Base-by-base conservation (phyloP, 2,113 vertebrate genomes). In the Callithrix jacchus region DNA sequence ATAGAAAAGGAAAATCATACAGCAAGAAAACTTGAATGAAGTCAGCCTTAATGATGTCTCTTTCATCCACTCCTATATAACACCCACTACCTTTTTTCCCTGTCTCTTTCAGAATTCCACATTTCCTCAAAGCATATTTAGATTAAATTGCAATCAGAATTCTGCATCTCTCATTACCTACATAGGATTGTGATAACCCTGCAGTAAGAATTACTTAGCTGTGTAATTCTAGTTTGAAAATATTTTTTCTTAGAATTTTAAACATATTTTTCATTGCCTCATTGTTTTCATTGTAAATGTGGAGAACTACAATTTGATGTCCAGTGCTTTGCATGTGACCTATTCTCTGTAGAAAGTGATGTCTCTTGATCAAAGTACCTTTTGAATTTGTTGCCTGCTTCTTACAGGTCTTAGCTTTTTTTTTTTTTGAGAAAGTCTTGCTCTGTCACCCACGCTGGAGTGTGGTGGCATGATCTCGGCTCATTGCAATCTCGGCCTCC, bases 211-310 rank as follows among this genome's bases (percentile, higher is more conserved):
- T 81, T 40, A 90, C 56, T 92, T 35, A 71, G n/a, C 56, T 91
- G 90, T 92, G 66, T 37, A 92, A 89, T 96, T 93, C 47, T 89
- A 71, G 42, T 81, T 91, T 52, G 71, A 66, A 96, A 95, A 37
- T 91, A 83, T 45, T 74, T 95, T 97, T 96, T 47, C 66, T 84
- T 58, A 84, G 54, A 93, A 30, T 97, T 93, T 80, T 92, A 89
- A 93, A 87, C n/a, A 74, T 18, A 56, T 84, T 88, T 54, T 95
- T 35, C 71, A 81, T 88, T 91, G 64, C 14, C 47, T 95, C 87
- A 85, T 88, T 64, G 47, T 94, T 88, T 91, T 93, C 37, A 64
- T 32, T 92, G 49, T 93, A 35, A 58, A 64, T 81, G 56, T 89
- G 89, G 66, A 96, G 54, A 74, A 96, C 37, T 80, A 18, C 37